Evolutionary conservation across 1,140 invertebrate species (phyloP).

Genomic region (Cylas formicarius): DNA sequence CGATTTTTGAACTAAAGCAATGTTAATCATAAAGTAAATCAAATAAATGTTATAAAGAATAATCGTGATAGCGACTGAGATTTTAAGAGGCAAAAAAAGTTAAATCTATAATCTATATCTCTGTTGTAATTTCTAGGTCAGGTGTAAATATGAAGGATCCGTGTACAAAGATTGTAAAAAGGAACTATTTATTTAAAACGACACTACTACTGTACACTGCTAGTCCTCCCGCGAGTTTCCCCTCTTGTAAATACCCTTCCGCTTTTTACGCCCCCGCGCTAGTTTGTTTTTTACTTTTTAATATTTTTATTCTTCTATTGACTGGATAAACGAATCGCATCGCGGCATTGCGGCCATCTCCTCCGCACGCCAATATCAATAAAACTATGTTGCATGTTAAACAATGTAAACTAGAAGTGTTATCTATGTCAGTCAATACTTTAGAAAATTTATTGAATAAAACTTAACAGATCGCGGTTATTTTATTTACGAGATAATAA

Average conservation of each 20-base stretch:
- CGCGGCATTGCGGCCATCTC: too few relatives aligned
- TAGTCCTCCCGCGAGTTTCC: conserved; percentile 25
- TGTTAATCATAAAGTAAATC: conserved; percentile 17
- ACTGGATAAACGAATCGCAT: conserved; percentile 24
- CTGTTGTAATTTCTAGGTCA: conserved; percentile 26
- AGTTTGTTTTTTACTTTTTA: conserved; percentile 21
- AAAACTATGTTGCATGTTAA: conserved; percentile 32
- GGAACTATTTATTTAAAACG: conserved; percentile 28
- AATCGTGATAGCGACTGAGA: conserved; percentile 33
- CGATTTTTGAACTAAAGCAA: conserved; percentile 21
- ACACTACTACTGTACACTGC: conserved; percentile 28
- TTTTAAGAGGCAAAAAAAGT: too few relatives aligned
- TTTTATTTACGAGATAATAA: too few relatives aligned
- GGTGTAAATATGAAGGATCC: conserved; percentile 19
- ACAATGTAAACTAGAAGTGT: conserved; percentile 30
- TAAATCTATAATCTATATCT: too few relatives aligned
- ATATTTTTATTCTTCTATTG: conserved; percentile 21
- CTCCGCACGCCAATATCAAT: conserved; percentile 25
- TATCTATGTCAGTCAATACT: conserved; percentile 35
- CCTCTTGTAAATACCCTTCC: conserved; percentile 20
- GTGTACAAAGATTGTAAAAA: conserved; percentile 19
- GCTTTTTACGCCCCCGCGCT: too few relatives aligned
- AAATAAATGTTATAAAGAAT: conserved; percentile 28
- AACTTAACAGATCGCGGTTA: too few relatives aligned
- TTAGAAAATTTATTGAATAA: conserved; percentile 34